A percentile compares a stretch with the other conserved stretches of the same genome.
Conservation (phyloP, 2,888 invertebrate species). For the Dermolepida albohirtum region DNA sequence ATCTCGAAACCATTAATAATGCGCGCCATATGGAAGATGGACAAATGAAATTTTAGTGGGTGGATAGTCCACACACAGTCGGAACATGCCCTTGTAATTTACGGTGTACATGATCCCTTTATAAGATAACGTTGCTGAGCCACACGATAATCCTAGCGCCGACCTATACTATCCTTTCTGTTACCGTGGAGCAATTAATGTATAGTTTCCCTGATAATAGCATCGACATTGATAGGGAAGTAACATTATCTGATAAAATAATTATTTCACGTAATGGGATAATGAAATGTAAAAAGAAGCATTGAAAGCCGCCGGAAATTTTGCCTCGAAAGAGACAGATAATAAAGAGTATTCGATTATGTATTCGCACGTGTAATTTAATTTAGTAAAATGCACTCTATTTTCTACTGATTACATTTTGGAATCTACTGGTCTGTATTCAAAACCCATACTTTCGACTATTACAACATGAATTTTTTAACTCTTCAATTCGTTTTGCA, state of each 20-base stretch:
- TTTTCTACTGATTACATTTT: no score
- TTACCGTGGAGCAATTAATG: conserved; percentile 23
- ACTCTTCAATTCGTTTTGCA: no score
- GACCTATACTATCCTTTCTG: conserved; percentile 8
- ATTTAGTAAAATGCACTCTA: no score
- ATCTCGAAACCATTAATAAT: conserved; percentile 42
- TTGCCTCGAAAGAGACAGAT: no score
- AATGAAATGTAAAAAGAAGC: background rate
- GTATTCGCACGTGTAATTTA: no score
- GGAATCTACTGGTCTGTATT: no score
- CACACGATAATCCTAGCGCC: conserved; percentile 23
- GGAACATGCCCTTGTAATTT: conserved; percentile 40
- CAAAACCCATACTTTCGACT: no score
- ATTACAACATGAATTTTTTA: no score
- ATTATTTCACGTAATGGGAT: conserved; percentile 20
- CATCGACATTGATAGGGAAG: conserved; percentile 22
- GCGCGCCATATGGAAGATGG: conserved; percentile 42
- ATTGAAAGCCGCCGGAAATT: no score
- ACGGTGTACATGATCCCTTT: conserved; percentile 39
- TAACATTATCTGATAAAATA: conserved; percentile 19
- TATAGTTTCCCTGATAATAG: conserved; percentile 31
- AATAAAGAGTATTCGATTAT: no score
- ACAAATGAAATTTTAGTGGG: conserved; percentile 40
- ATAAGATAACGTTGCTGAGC: conserved; percentile 28
- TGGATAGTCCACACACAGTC: conserved; percentile 24